Base-by-base conservation (phyloP, 2,888 invertebrate genomes). In the Oeneis ivallda region DNA sequence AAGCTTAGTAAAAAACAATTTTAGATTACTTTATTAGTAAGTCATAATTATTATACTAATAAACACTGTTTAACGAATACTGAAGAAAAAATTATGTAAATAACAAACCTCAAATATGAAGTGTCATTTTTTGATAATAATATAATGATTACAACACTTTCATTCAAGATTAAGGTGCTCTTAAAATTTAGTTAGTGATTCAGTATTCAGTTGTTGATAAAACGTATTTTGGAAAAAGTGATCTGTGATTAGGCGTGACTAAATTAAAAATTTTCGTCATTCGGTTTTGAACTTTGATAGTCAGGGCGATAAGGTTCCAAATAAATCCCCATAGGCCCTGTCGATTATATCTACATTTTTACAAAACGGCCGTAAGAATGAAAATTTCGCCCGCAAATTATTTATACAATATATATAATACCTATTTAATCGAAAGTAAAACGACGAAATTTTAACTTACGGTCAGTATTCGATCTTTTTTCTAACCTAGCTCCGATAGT, bases 301-400 rank as follows among this genome's bases (percentile, higher is more conserved):
- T 17, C 13, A 47, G 39, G 59, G 13, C n/a, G 9, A 50, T 64
- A 58, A 61, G 53, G 50, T 59, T 50, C n/a, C 15, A 64, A 57
- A 41, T 41, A 13, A 15, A 41, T 56, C 17, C 53, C 60, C 47
- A 50, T 52, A 64, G 53, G 62, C 59, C 64, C 34, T 41, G 26
- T 54, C 61, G 32, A 61, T 62, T 65, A 45, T 69, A 71, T 71
- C 64, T 71, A 71, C 71, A 71, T 56, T 67, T 69, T 65, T 60
- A 62, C 66, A 71, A 58, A 65, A 41, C n/a, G 43, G 50, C 62
- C 58, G 67, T 64, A 64, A 70, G 49, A 60, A 56, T 56, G 7
- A 62, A 61, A 52, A 61, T 61, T 61, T 61, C 61, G 49, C 43
- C 17, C 56, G 13, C 32, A 60, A 66, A 52, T 59, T 59, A 60